Percentiles rank a stretch among this genome's conserved stretches.
Conservation (phyloP, 2,888 invertebrate genomes). For the Iphiclides podalirius region DNA sequence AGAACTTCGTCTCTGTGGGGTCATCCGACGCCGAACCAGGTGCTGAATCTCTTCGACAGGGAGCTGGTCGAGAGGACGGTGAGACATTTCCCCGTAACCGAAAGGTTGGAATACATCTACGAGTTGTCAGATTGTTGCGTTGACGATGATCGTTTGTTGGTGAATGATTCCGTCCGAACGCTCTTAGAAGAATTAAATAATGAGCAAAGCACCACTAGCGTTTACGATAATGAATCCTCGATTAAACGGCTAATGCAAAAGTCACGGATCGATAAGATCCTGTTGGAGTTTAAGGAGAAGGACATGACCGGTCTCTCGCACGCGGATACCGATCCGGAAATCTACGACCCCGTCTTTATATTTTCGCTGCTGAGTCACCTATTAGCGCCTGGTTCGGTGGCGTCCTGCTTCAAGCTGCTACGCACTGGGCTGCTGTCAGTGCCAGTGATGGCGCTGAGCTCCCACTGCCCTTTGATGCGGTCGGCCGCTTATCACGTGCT, state of each 20-base stretch:
- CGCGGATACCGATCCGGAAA: constrained; percentile 46
- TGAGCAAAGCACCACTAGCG: constrained; percentile 40
- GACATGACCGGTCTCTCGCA: constrained; percentile 49
- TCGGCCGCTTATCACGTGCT: constrained; percentile 87
- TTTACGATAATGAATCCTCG: constrained; percentile 45
- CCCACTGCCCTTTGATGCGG: constrained; percentile 83
- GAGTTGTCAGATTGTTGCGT: constrained; percentile 43
- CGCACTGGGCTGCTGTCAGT: constrained; percentile 86
- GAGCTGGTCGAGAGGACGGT: constrained; percentile 84
- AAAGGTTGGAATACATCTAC: constrained; percentile 75
- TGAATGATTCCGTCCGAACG: constrained; percentile 27
- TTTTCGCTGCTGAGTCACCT: constrained; percentile 88
- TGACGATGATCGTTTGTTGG: constrained; percentile 24
- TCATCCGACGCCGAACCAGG: constrained; percentile 86
- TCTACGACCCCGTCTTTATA: constrained; percentile 92
- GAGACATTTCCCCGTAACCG: constrained; percentile 84
- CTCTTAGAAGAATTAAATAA: constrained; percentile 41
- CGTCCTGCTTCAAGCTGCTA: constrained; percentile 85
- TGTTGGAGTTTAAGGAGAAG: constrained; percentile 34
- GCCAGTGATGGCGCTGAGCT: constrained; percentile 85
- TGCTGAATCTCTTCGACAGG: constrained; percentile 85
- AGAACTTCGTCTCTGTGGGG: constrained; percentile 81
- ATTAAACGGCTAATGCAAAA: constrained; percentile 41
- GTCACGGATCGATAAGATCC: constrained; percentile 39
- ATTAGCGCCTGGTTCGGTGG: constrained; percentile 86